Evolutionary conservation across 2,797 vertebrate genomes (phyloP).

Genomic region (Trichosurus vulpecula): DNA sequence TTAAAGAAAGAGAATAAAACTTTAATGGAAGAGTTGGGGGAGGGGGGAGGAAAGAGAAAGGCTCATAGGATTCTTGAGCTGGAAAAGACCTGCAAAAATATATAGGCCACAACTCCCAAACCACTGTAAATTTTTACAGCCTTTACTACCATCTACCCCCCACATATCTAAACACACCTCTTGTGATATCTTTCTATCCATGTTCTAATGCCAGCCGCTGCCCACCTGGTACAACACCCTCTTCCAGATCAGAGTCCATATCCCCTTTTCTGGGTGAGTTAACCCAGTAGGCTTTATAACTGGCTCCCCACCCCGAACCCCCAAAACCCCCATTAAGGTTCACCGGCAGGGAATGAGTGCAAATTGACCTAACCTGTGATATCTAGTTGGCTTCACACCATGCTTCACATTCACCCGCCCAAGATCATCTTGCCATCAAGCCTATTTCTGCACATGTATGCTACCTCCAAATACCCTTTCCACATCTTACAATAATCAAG

Average conservation of each 20-base stretch:
- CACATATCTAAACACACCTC: neutral
- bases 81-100: neutral
- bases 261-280: neutral
- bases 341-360: neutral
- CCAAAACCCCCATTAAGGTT: neutral
- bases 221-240: neutral
- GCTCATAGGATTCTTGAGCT: neutral
- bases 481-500: neutral
- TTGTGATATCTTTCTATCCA: neutral
- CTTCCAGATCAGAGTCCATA: neutral
- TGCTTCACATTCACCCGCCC: neutral
- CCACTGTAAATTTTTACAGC: neutral
- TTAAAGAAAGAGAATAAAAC: neutral
- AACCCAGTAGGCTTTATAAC: neutral
- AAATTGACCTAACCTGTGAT: neutral
- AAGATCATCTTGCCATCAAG: neutral
- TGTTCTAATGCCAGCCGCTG: neutral
- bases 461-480: neutral
- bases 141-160: neutral
- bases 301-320: neutral
- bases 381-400: neutral
- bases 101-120: neutral
- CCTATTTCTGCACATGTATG: neutral
- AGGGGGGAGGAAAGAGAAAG: neutral
- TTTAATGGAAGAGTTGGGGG: neutral